phyloP scores from a whole-genome alignment of 1,140 invertebrate genomes.

The Bombyx mori region DNA sequence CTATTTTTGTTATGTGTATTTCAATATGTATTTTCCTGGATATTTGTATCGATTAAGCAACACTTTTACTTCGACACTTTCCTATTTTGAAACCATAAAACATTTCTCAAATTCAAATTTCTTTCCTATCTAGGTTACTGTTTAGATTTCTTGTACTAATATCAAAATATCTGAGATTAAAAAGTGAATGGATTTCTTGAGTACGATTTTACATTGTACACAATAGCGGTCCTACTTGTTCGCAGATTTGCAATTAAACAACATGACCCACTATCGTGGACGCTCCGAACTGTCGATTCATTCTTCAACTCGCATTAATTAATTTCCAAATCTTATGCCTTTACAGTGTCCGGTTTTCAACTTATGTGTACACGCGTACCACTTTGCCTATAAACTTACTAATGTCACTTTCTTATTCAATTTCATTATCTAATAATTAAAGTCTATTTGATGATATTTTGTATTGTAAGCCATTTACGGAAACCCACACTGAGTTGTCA shows the following conservation, averaged over 20 bases:
- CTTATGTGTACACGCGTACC: conserved; percentile 29
- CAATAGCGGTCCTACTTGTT: conserved; percentile 50
- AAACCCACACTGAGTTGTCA: conserved; percentile 12
- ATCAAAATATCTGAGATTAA: conserved; percentile 6
- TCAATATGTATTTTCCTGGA: not conserved
- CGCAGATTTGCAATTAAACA: conserved; percentile 55
- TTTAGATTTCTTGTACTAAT: too few species aligned
- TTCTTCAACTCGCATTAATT: conserved; percentile 41
- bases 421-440: conserved; percentile 27
- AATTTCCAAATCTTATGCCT: conserved; percentile 39
- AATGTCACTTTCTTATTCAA: conserved; percentile 43
- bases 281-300: conserved; percentile 44
- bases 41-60: not conserved
- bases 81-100: not conserved
- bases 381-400: conserved; percentile 27
- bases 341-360: conserved; percentile 26
- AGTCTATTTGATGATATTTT: not conserved
- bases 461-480: conserved; percentile 13
- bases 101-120: not conserved
- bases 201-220: conserved; percentile 47
- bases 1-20: not conserved
- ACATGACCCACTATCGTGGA: conserved; percentile 46
- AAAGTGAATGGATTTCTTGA: conserved; percentile 57
- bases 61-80: not conserved
- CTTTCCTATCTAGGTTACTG: too few species aligned